Conservation (phyloP, 1,140 invertebrate species). For the Cotesia glomerata region DNA sequence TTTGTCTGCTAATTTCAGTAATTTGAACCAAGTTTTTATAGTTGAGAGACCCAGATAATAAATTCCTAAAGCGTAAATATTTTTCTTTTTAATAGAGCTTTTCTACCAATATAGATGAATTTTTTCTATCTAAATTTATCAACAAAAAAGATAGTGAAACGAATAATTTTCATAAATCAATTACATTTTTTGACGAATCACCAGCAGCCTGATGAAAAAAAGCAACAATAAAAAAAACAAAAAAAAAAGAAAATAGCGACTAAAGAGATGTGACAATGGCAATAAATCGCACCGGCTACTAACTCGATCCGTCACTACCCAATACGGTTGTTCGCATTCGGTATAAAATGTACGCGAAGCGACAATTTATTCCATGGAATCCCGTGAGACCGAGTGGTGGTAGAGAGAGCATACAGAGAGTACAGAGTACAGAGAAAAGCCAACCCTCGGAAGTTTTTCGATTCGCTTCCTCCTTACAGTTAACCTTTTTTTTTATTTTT, state of each 20-base stretch:
- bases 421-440: background rate
- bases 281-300: constrained; percentile 19
- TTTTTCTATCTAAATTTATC: background rate
- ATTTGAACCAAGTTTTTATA: too few species aligned
- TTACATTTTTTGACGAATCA: background rate
- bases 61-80: too few species aligned
- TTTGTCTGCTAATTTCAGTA: too few species aligned
- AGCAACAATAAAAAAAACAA: background rate
- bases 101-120: too few species aligned
- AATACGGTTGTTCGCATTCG: constrained; percentile 17
- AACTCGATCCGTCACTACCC: constrained; percentile 15
- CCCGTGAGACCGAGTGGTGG: constrained; percentile 9
- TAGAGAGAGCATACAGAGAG: too few species aligned
- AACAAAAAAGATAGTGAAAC: background rate
- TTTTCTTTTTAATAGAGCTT: too few species aligned
- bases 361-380: constrained; percentile 23
- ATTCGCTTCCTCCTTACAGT: constrained; percentile 15
- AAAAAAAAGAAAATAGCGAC: background rate
- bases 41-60: too few species aligned
- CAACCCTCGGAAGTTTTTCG: constrained; percentile 15
- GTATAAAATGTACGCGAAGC: constrained; percentile 18
- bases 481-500: background rate
- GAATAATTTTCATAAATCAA: background rate
- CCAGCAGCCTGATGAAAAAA: background rate
- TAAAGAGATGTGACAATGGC: constrained; percentile 7